Evolutionary conservation across 2,113 vertebrate species (phyloP).

Genomic region (Passer domesticus): DNA sequence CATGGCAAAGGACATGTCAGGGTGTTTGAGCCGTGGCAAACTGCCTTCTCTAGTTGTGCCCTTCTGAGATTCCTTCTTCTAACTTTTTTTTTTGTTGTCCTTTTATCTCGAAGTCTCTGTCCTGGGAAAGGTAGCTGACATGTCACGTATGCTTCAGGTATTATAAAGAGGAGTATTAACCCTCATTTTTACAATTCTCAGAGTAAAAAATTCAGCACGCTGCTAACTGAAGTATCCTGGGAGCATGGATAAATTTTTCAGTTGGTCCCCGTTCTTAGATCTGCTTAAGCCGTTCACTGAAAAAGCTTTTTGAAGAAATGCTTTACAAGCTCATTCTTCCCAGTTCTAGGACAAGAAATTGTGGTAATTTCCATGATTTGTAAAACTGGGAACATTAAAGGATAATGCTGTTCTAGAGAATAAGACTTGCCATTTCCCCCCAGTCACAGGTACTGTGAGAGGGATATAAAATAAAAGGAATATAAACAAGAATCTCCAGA

Average conservation of each 20-base stretch:
- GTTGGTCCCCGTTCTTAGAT: fast-evolving
- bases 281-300: fast-evolving
- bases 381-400: neutral
- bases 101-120: neutral
- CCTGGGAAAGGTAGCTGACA: neutral
- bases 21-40: neutral
- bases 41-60: neutral
- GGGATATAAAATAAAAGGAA: neutral
- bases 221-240: neutral
- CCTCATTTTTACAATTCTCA: neutral
- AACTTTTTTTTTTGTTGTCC: fast-evolving
- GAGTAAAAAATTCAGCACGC: neutral
- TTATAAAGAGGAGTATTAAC: neutral
- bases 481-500: neutral
- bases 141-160: fast-evolving
- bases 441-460: neutral
- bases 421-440: fast-evolving
- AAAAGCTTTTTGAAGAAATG: neutral
- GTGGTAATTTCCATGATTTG: neutral
- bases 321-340: neutral
- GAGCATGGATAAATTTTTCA: fast-evolving
- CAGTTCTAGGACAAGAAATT: neutral
- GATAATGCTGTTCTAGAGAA: neutral
- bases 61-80: neutral
- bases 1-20: fast-evolving